A percentile compares a stretch with the other conserved stretches of the same genome.
phyloP scores from a whole-genome alignment of 2,888 invertebrate species.

The Chromoteleia sp. region DNA sequence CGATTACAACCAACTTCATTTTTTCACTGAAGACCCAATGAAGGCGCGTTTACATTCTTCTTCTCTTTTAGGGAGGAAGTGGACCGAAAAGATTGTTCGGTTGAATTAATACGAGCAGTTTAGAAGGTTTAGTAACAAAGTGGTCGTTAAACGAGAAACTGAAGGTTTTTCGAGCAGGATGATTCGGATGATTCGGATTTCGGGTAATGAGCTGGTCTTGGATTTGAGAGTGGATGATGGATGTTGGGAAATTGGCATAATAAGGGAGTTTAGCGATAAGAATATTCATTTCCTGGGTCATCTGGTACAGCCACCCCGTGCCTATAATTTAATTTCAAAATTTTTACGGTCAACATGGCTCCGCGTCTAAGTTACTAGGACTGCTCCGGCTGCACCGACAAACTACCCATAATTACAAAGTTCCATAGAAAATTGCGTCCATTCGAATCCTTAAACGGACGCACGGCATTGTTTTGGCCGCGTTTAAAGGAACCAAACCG shows the following conservation, averaged over 20 bases:
- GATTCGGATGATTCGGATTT: constrained; percentile 3
- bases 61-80: too few relatives aligned
- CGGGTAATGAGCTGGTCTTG: background rate
- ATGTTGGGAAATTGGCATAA: constrained; percentile 42
- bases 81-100: background rate
- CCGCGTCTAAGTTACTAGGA: constrained; percentile 72
- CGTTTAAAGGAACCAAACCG: constrained; percentile 73
- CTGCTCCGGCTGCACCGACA: constrained; percentile 78
- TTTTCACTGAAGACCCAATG: too few relatives aligned
- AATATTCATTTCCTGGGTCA: constrained; percentile 51
- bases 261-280: constrained; percentile 10
- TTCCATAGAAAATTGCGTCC: constrained; percentile 85
- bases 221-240: constrained; percentile 1
- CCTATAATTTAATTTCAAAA: constrained; percentile 82
- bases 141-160: background rate
- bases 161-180: background rate
- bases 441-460: constrained; percentile 84
- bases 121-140: background rate
- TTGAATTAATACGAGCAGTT: background rate
- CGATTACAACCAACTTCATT: too few relatives aligned
- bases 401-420: constrained; percentile 85
- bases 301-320: constrained; percentile 52
- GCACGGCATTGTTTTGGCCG: constrained; percentile 81
- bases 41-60: too few relatives aligned
- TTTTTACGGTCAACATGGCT: constrained; percentile 79